Evolutionary conservation across 2,888 invertebrate genomes (phyloP).

Genomic region (Trachelus tabidus): DNA sequence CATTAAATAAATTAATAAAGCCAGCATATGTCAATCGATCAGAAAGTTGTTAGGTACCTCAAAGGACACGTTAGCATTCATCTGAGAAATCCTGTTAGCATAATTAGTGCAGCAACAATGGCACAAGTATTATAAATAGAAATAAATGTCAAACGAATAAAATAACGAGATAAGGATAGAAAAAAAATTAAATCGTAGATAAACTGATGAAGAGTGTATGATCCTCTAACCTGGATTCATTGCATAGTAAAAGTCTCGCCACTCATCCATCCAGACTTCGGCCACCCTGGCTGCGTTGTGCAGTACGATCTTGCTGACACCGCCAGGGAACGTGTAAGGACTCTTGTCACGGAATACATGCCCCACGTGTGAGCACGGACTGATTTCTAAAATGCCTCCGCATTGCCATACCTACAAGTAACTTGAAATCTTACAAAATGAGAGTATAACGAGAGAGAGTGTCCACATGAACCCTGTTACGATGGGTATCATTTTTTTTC

Average conservation of each 20-base stretch:
- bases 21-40: neutral
- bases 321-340: slow-evolving; percentile 99
- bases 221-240: slow-evolving; percentile 93
- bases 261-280: slow-evolving; percentile 99
- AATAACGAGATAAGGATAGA: slow-evolving; percentile 64
- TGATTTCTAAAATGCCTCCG: slow-evolving; percentile 94
- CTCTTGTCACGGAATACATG: slow-evolving; percentile 98
- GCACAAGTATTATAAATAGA: slow-evolving; percentile 10
- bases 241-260: slow-evolving; percentile 99
- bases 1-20: slow-evolving; percentile 24
- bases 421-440: slow-evolving; percentile 35
- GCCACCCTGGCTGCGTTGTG: slow-evolving; percentile 99
- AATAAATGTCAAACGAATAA: slow-evolving; percentile 55
- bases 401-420: slow-evolving; percentile 92
- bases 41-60: neutral
- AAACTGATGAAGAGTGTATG: slow-evolving; percentile 57
- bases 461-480: neutral
- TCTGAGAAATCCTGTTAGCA: slow-evolving; percentile 11
- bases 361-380: slow-evolving; percentile 95
- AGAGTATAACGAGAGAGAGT: neutral
- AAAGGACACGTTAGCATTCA: neutral
- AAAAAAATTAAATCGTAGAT: slow-evolving; percentile 66
- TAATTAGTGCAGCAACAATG: slow-evolving; percentile 21
- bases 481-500: neutral
- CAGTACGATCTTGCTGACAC: slow-evolving; percentile 95